Evolutionary conservation across 2,888 invertebrate species (phyloP).

Genomic region (Rotaria macrura): DNA sequence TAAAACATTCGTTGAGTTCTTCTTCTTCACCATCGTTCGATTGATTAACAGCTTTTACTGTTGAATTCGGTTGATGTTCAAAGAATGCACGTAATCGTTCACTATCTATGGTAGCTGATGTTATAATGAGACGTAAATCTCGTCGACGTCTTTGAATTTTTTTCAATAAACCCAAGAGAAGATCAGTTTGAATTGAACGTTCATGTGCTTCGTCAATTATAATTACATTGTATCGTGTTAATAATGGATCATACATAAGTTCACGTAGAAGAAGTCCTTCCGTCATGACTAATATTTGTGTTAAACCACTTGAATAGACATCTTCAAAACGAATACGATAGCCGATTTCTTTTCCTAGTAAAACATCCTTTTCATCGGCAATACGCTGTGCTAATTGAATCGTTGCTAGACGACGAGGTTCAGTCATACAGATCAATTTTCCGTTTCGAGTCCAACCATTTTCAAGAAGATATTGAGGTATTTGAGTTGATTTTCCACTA

Average conservation of each 20-base stretch:
- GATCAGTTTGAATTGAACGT: constrained; percentile 78
- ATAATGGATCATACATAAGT: constrained; percentile 82
- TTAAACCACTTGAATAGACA: constrained; percentile 26
- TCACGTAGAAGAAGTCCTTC: constrained; percentile 87
- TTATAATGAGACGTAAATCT: constrained; percentile 70
- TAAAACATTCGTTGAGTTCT: constrained; percentile 36
- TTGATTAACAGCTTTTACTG: neutral
- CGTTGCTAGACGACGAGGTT: constrained; percentile 80
- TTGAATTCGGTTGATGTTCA: neutral
- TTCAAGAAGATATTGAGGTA: constrained; percentile 70
- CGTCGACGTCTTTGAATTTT: constrained; percentile 64
- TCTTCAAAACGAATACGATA: constrained; percentile 66
- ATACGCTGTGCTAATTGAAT: constrained; percentile 71
- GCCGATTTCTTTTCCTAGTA: constrained; percentile 68
- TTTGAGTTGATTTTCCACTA: constrained; percentile 34
- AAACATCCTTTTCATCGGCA: constrained; percentile 70
- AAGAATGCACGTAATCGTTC: constrained; percentile 54
- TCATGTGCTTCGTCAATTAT: constrained; percentile 93
- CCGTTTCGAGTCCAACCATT: constrained; percentile 65
- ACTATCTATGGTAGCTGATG: constrained; percentile 90
- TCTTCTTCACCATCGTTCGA: neutral
- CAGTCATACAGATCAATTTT: constrained; percentile 68
- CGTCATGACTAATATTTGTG: constrained; percentile 58
- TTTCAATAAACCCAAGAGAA: constrained; percentile 79
- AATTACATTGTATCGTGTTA: constrained; percentile 71